phyloP scores from a whole-genome alignment of 1,140 invertebrate species.

The Drosophila ambigua region DNA sequence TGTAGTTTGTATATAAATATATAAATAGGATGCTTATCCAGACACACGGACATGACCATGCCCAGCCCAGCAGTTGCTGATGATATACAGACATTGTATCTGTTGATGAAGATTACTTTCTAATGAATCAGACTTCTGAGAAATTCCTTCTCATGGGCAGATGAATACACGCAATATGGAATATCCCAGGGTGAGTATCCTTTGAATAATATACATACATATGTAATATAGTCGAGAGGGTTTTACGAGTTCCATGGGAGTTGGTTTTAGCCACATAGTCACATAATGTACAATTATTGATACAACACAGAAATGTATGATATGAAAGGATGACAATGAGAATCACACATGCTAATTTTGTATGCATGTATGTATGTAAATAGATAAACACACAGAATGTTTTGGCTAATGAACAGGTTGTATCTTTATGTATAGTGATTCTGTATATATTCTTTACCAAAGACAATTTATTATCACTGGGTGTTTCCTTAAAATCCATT shows the following conservation, averaged over 20 bases:
- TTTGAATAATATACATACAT: no score
- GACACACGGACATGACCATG: no score
- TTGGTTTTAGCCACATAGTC: constrained; percentile 30
- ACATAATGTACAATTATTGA: constrained; percentile 4
- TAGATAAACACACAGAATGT: constrained; percentile 7
- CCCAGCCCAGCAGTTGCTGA: no score
- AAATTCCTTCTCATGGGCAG: no score
- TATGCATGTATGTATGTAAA: constrained; percentile 4
- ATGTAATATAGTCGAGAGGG: constrained; percentile 10
- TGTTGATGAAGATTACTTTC: no score
- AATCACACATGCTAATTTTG: constrained; percentile 24
- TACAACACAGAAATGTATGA: constrained; percentile 31
- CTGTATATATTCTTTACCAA: constrained; percentile 87
- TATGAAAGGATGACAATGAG: constrained; percentile 29
- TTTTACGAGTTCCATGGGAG: constrained; percentile 20
- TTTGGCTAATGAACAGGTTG: constrained; percentile 30
- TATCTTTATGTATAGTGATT: constrained; percentile 58
- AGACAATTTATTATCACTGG: constrained; percentile 93
- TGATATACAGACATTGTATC: no score
- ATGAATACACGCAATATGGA: no score
- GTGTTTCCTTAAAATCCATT: constrained; percentile 94
- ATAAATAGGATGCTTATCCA: no score
- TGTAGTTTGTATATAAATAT: no score
- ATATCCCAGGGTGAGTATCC: no score
- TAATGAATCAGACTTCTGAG: no score